Conservation (phyloP, 2,113 vertebrate species). For the Cariama cristata region DNA sequence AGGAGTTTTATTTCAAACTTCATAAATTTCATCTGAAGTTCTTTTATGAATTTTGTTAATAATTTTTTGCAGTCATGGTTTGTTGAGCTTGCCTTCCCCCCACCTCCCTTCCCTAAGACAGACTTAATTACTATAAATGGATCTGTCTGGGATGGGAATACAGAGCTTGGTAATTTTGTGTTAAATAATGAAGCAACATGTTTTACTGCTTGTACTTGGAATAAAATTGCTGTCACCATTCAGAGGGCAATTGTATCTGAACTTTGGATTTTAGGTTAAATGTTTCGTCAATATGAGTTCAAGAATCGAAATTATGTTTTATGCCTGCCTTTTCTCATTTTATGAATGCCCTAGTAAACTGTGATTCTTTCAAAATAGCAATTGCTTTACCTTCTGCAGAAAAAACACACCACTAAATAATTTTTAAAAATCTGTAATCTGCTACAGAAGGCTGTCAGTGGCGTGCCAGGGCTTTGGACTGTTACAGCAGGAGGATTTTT, state of each 20-base stretch:
- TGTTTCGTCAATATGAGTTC: background rate
- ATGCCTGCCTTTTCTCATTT: background rate
- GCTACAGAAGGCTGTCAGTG: background rate
- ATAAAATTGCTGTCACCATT: background rate
- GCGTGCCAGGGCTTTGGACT: background rate
- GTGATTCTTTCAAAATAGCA: background rate
- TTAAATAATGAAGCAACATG: background rate
- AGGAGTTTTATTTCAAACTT: background rate
- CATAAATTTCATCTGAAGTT: background rate
- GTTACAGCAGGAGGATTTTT: background rate
- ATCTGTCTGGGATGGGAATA: background rate
- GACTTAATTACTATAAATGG: background rate
- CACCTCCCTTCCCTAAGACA: background rate
- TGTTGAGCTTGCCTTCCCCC: background rate
- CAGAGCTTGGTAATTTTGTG: rapidly evolving
- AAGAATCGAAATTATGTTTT: background rate
- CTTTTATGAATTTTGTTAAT: background rate
- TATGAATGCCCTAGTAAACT: background rate
- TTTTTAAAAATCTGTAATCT: background rate
- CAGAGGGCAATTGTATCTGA: background rate
- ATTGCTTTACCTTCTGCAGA: background rate
- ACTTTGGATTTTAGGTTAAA: background rate
- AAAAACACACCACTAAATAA: too few species aligned
- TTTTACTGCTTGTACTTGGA: background rate
- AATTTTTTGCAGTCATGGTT: background rate